Evolutionary conservation across 2,797 vertebrate genomes (phyloP), one percentile per base, ranked within the genome.

Genomic region (Fistularia commersonii): DNA sequence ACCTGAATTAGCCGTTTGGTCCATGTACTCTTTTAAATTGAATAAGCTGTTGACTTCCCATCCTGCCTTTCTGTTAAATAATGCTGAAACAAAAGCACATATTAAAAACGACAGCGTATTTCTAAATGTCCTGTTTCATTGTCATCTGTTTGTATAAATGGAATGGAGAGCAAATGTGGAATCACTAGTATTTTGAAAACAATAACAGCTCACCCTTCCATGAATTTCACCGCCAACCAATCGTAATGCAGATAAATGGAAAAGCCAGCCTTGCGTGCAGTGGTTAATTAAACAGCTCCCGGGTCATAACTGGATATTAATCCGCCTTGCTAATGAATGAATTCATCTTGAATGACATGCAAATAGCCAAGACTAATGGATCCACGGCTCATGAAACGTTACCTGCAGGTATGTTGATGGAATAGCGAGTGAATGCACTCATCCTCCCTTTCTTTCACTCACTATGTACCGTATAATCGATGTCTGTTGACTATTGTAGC

Each of bases 231-330:
- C 47, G 47, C 44, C 60, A 57, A 39, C 49, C 61, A 72, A 53
- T 72, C 51, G 69, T 11, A 64, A 51, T 54, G 57, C 39, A 34
- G 54, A 72, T 76, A 74, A 80, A 79, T 82, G 66, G 52, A 66
- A 74, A 84, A 81, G 40, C 34, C 68, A 77, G 37, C 61, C 72
- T 59, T 56, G 79, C 83, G 72, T 84, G 81, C 78, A 73, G 64
- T 75, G 69, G 72, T 77, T 81, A 79, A 84, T 85, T 79, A 76
- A 83, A 84, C 59, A 74, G 72, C 77, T 77, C 72, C 67, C 47
- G 49, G 76, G 64, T 81, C 57, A 48, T 59, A 77, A 65, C 61
- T 45, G 57, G 50, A 37, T 45, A 82, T 80, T 74, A 84, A 81
- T 80, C 68, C 41, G 12, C 57, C 50, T 56, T n/a, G 52, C 49